phyloP scores from a whole-genome alignment of 2,113 vertebrate species.

The cat (Felis catus) region F.catus_Fca126_mat1.0 CM031421.1:59328501-59329000 shows the following conservation, averaged over 20 bases:
- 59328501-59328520: background rate
- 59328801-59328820: background rate
- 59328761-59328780: constrained; percentile 37
- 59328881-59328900: background rate
- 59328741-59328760: background rate
- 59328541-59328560: constrained; percentile 10
- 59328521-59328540: background rate
- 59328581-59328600: background rate
- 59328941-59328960: constrained; percentile 14
- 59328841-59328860: constrained; percentile 41
- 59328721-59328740: background rate
- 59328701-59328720: background rate
- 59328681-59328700: background rate
- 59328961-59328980: background rate
- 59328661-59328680: background rate
- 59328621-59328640: background rate
- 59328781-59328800: background rate
- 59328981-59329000: background rate
- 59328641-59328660: background rate
- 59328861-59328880: background rate
- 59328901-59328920: constrained; percentile 31
- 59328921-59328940: constrained; percentile 9
- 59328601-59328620: background rate
- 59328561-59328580: constrained; percentile 31
- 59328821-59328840: constrained; percentile 12